Base-by-base conservation (phyloP, 2,888 invertebrate genomes). In the Epirrhoe alternata region DNA sequence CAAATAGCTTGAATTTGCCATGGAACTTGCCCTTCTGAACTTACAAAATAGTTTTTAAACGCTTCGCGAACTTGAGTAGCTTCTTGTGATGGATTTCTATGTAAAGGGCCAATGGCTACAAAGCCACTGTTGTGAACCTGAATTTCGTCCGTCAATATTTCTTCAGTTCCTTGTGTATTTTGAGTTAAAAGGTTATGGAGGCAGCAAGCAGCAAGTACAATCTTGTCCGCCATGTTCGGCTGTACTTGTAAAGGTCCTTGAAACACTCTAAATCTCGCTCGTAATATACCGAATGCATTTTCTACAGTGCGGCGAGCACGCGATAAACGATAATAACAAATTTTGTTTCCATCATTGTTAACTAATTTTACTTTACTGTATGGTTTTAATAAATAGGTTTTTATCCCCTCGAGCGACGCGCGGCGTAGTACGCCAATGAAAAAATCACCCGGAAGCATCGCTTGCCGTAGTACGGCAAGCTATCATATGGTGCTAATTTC, bases 361-460 rank as follows among this genome's bases (percentile, higher is more conserved):
- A 71, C 67, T 64, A 69, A 56, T 55, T 70, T 70, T 52, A 30
- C 71, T 71, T 74, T 71, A 65, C 66, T 66, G 66, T 72, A 72
- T 4, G 70, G 74, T 71, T 70, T 72, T 66, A 74, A 47, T 38
- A 72, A 68, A 69, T 72, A 64, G 1, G 59, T 38, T 58, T 70
- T 68, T n/a, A n/a, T n/a, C n/a, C n/a, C n/a, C n/a, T n/a, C n/a
- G n/a, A n/a, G n/a, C n/a, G n/a, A n/a, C n/a, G n/a, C n/a, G n/a
- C n/a, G n/a, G n/a, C n/a, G n/a, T n/a, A n/a, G n/a, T n/a, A n/a
- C n/a, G n/a, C n/a, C n/a, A n/a, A n/a, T n/a, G n/a, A n/a, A n/a
- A n/a, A n/a, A n/a, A n/a, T n/a, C n/a, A n/a, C n/a, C n/a, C n/a
- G n/a, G n/a, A n/a, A n/a, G n/a, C n/a, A n/a, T n/a, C n/a, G n/a